These are phyloP conservation scores for Lasioglossum albipes DNA, from an alignment of 1,140 invertebrate genomes.

Conservation along the genomic window DNA sequence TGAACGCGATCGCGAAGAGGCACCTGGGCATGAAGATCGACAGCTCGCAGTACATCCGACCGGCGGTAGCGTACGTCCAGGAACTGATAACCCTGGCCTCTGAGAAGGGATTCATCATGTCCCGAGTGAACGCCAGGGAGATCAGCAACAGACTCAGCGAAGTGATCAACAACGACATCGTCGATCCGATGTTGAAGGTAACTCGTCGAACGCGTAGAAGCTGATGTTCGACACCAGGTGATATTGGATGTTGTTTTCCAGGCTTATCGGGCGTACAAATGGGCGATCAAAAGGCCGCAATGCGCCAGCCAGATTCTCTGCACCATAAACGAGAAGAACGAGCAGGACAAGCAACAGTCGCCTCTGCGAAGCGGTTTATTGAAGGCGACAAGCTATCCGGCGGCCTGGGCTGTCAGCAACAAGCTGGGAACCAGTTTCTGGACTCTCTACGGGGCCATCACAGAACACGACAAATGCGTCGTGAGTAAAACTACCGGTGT, in stretches of 20 bases:
- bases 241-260: constrained; percentile 28
- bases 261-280: constrained; percentile 87
- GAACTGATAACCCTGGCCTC: constrained; percentile 86
- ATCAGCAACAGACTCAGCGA: constrained; percentile 88
- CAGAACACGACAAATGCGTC: constrained; percentile 82
- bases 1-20: constrained; percentile 85
- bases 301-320: constrained; percentile 90
- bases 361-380: constrained; percentile 84
- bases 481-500: constrained; percentile 68
- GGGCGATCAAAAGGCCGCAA: constrained; percentile 84
- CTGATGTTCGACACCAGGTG: background rate
- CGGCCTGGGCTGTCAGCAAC: constrained; percentile 85
- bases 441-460: constrained; percentile 84
- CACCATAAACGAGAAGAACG: constrained; percentile 84
- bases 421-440: constrained; percentile 83
- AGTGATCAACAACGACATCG: constrained; percentile 84
- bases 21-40: constrained; percentile 87
- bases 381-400: constrained; percentile 86
- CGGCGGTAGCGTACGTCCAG: constrained; percentile 85
- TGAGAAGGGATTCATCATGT: constrained; percentile 83
- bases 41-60: constrained; percentile 86
- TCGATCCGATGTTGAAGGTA: constrained; percentile 32
- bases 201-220: background rate
- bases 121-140: constrained; percentile 82
- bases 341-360: constrained; percentile 66